Conservation (phyloP, 1,140 invertebrate genomes). For the Caenorhabditis elegans region WBcel235 BX284605.5:12971501-12972000, state of each 20-base stretch:
- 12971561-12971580: slow-evolving; percentile 13
- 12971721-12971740: slow-evolving; percentile 23
- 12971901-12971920: slow-evolving; percentile 25
- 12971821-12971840: neutral
- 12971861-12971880: neutral
- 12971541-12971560: neutral
- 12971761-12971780: slow-evolving; percentile 14
- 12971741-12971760: slow-evolving; percentile 17
- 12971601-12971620: slow-evolving; percentile 36
- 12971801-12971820: slow-evolving; percentile 16
- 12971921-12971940: neutral
- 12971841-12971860: neutral
- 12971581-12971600: neutral
- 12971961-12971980: slow-evolving; percentile 15
- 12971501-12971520: neutral
- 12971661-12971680: slow-evolving; percentile 14
- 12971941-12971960: slow-evolving; percentile 7
- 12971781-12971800: slow-evolving; percentile 16
- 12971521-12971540: neutral
- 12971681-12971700: neutral
- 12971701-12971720: neutral
- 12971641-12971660: slow-evolving; percentile 5
- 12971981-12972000: neutral
- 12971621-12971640: slow-evolving; percentile 19
- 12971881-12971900: neutral